phyloP scores from a whole-genome alignment of 2,797 vertebrate genomes.

The Tolypeutes matacus region DNA sequence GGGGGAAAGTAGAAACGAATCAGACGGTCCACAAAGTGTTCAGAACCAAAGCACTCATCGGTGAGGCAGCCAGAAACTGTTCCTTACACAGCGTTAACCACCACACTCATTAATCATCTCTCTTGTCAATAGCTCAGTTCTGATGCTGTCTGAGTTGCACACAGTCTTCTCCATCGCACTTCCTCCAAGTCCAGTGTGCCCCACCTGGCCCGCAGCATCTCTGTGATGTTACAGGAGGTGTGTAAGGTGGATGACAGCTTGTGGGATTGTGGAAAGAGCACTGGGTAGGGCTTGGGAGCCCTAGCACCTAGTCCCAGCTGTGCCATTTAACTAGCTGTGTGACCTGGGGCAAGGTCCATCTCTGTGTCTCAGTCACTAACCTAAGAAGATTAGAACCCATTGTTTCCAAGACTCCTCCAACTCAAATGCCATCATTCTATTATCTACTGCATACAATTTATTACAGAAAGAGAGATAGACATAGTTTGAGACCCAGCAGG shows the following conservation, averaged over 20 bases:
- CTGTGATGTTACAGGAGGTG: not conserved
- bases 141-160: not conserved
- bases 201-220: not conserved
- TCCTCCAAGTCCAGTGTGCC: not conserved
- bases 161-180: not conserved
- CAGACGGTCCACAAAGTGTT: not conserved
- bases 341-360: not conserved
- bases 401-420: not conserved
- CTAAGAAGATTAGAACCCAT: not conserved
- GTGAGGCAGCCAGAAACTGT: not conserved
- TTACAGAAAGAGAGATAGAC: not conserved
- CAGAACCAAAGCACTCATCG: not conserved
- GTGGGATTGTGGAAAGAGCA: not conserved
- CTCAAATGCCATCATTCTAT: not conserved
- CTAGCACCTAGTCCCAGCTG: no score
- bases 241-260: not conserved
- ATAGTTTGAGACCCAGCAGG: not conserved
- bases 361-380: not conserved
- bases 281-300: not conserved
- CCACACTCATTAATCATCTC: not conserved
- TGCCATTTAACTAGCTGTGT: not conserved
- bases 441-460: not conserved
- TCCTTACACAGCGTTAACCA: not conserved
- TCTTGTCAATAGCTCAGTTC: constrained; percentile 7
- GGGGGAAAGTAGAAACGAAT: not conserved